Percentiles rank a stretch among this genome's conserved stretches.
Conservation (phyloP, 2,888 invertebrate species). For the Drosophila flavopinicola region DNA sequence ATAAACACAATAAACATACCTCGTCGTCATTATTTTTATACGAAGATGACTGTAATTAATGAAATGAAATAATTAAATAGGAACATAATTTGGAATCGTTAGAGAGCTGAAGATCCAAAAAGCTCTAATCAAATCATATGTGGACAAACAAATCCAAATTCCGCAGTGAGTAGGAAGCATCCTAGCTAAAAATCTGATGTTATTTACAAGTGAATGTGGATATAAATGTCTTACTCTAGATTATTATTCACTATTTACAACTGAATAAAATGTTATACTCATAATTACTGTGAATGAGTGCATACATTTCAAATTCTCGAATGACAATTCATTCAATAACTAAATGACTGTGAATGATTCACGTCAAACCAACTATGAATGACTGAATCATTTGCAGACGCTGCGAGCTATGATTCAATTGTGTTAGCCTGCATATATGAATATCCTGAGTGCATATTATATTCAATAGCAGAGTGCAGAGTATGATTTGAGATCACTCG, state of each 20-base stretch:
- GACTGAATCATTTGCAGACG: not conserved
- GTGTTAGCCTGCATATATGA: too few relatives aligned
- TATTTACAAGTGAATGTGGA: too few relatives aligned
- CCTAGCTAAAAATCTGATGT: too few relatives aligned
- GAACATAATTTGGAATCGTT: slow-evolving; percentile 50
- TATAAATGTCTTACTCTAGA: not conserved
- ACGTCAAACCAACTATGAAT: slow-evolving; percentile 7
- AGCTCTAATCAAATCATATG: slow-evolving; percentile 1
- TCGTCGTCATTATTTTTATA: slow-evolving; percentile 76
- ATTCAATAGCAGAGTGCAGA: too few relatives aligned
- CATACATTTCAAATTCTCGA: not conserved
- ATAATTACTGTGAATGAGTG: not conserved
- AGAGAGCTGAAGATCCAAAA: slow-evolving; percentile 10
- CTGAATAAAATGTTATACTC: not conserved
- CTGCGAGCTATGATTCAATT: too few relatives aligned
- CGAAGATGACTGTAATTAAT: slow-evolving; percentile 77
- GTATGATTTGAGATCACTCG: too few relatives aligned
- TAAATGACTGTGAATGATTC: slow-evolving; percentile 7
- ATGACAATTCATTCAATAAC: not conserved
- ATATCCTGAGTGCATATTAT: too few relatives aligned
- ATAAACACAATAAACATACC: slow-evolving; percentile 74
- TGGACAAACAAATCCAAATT: not conserved
- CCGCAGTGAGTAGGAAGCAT: too few relatives aligned
- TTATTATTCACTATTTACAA: not conserved
- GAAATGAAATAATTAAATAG: slow-evolving; percentile 67